Conservation (phyloP, 2,113 vertebrate genomes). For the Toxostoma redivivum region DNA sequence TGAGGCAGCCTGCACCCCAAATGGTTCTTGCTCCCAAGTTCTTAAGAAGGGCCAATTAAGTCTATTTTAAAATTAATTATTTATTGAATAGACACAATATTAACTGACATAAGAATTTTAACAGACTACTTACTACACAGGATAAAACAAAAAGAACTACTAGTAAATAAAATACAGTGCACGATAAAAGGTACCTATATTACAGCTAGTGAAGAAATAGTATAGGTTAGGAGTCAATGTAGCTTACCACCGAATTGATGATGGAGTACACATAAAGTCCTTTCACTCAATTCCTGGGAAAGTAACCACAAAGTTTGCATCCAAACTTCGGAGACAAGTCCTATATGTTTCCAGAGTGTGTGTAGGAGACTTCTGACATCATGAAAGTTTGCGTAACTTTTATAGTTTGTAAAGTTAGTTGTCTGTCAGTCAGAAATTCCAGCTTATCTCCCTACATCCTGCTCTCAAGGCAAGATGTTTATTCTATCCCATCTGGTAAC, state of each 20-base stretch:
- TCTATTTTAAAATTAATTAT: neutral
- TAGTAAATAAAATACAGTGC: neutral
- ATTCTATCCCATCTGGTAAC: neutral
- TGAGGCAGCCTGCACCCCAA: neutral
- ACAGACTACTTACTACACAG: neutral
- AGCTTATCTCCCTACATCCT: neutral
- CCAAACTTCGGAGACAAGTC: neutral
- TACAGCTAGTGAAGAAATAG: neutral
- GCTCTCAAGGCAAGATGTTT: neutral
- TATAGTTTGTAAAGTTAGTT: neutral
- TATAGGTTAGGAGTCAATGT: neutral
- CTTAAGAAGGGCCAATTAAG: neutral
- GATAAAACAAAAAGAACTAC: neutral
- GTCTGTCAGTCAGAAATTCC: neutral
- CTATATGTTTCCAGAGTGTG: neutral
- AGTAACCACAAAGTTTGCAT: neutral
- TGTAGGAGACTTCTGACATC: neutral
- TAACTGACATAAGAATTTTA: neutral
- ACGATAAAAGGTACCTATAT: neutral
- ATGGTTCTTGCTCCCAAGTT: neutral
- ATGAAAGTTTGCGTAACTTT: neutral
- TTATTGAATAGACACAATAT: neutral
- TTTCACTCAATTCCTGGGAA: neutral
- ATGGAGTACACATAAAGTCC: neutral
- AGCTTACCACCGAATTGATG: neutral